These are phyloP conservation scores for Petrocephalus microphthalmus DNA, from an alignment of 2,113 vertebrate genomes.

Conservation along the genomic window DNA sequence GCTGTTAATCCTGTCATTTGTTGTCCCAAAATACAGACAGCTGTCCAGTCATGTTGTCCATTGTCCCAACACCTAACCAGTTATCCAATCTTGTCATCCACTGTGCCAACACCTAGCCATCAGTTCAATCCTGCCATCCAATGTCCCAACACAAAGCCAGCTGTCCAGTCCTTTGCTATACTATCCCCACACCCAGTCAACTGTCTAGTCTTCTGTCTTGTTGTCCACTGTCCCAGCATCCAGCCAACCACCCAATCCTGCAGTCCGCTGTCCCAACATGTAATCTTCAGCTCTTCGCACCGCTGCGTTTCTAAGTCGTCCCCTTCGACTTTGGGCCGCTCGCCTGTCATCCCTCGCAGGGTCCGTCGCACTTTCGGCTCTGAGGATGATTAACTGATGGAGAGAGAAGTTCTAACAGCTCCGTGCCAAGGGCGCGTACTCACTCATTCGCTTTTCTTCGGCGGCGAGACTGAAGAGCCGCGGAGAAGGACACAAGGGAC, in stretches of 20 bases:
- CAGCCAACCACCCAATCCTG: background rate
- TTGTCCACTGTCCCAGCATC: background rate
- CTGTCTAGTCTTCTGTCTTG: background rate
- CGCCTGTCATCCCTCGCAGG: background rate
- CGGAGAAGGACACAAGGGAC: constrained; percentile 47
- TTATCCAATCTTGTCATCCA: background rate
- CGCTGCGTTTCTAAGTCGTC: background rate
- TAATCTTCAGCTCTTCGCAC: background rate
- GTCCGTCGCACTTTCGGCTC: background rate
- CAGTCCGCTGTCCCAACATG: background rate
- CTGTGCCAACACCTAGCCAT: background rate
- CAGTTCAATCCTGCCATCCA: too few species aligned
- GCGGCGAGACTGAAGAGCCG: constrained; percentile 36
- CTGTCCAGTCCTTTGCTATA: background rate
- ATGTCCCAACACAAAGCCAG: too few species aligned
- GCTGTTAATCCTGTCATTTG: background rate
- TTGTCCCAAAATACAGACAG: background rate
- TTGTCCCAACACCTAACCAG: background rate
- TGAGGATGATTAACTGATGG: background rate
- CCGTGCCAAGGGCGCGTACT: background rate
- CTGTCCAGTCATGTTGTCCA: background rate
- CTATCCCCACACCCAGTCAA: background rate
- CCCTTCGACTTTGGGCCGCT: background rate
- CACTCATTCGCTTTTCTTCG: background rate
- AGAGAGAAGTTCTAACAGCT: background rate